Evolutionary conservation across 2,888 invertebrate genomes (phyloP).

Genomic region (Deilephila elpenor): DNA sequence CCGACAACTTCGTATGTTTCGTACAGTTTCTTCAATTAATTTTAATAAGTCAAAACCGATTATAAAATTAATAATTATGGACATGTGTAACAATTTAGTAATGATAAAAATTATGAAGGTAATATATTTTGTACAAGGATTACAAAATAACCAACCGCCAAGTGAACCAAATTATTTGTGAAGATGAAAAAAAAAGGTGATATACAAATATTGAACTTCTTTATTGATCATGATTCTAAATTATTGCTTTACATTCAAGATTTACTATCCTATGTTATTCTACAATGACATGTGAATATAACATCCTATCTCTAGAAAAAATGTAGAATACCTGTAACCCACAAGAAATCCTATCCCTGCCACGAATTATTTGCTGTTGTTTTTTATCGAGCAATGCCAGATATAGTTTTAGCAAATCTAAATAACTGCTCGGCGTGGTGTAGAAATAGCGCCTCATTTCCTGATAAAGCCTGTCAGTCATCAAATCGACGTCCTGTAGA

Average conservation of each 20-base stretch:
- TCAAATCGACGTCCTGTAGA: conserved; percentile 89
- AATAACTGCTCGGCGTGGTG: conserved; percentile 95
- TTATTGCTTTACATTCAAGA: no score
- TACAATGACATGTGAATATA: not conserved
- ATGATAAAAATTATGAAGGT: no score
- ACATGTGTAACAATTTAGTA: no score
- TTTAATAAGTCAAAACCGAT: not conserved
- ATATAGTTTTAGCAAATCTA: conserved; percentile 93
- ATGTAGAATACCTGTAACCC: conserved; percentile 84
- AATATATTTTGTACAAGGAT: no score
- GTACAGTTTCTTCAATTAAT: conserved; percentile 86
- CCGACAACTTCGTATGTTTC: conserved; percentile 93
- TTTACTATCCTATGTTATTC: no score
- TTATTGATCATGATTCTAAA: no score
- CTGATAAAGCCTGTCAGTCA: conserved; percentile 90
- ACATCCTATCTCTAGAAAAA: not conserved
- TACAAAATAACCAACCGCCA: no score
- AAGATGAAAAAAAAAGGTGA: no score
- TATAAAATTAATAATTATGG: not conserved
- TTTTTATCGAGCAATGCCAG: conserved; percentile 87
- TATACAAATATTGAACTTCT: no score
- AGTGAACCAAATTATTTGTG: no score
- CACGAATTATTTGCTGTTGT: conserved; percentile 87
- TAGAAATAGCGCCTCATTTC: conserved; percentile 95
- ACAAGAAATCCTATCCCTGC: conserved; percentile 89